These are phyloP conservation scores for Himalopsyche japonica DNA, from an alignment of 2,888 invertebrate genomes.

Conservation along the genomic window DNA sequence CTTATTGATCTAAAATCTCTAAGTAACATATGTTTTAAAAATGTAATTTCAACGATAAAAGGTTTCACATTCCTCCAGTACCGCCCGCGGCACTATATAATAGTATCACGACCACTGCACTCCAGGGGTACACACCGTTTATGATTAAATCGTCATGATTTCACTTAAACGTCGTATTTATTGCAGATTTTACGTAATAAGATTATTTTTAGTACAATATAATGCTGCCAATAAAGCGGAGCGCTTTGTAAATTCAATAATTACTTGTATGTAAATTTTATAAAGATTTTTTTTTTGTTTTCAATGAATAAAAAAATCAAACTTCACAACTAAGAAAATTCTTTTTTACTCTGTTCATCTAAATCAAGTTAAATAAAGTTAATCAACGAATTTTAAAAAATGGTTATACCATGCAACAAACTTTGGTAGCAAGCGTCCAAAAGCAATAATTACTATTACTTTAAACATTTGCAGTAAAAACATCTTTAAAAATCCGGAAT, in stretches of 20 bases:
- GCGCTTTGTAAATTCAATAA: not conserved
- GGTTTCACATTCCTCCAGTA: not conserved
- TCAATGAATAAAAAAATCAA: no score
- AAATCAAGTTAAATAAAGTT: no score
- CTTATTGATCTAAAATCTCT: no score
- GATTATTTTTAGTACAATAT: not conserved
- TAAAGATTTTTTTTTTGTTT: not conserved
- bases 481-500: no score
- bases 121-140: not conserved
- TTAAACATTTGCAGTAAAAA: no score
- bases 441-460: no score
- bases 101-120: not conserved
- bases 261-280: not conserved
- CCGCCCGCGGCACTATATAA: not conserved
- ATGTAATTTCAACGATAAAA: not conserved
- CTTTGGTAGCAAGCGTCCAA: no score
- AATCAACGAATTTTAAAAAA: no score
- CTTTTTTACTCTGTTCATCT: no score
- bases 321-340: no score
- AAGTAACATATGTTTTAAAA: no score
- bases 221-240: not conserved
- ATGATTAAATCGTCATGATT: not conserved
- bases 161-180: not conserved
- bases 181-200: not conserved
- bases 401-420: no score